Conservation (phyloP, 2,797 vertebrate genomes). For the Tokudaia muenninki region DNA sequence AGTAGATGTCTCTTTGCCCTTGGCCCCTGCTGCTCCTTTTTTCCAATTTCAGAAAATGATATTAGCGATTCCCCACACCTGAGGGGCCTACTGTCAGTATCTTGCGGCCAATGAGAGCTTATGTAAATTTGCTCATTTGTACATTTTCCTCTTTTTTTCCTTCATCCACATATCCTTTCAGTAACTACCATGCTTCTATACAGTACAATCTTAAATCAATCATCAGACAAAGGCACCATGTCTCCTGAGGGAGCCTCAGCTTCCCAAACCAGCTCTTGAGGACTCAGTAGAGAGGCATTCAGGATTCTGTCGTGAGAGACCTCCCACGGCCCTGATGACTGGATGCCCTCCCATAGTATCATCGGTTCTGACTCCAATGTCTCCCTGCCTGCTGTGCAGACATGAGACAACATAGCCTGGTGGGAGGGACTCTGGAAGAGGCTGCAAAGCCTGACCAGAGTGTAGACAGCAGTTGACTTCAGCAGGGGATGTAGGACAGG, state of each 20-base stretch:
- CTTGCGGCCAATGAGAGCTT: not conserved
- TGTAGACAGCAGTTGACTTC: not conserved
- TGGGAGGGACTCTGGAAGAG: not conserved
- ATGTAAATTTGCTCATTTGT: slow-evolving; percentile 17
- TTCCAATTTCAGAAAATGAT: not conserved
- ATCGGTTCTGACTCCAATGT: not conserved
- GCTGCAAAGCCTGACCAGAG: not conserved
- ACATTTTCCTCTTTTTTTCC: not conserved
- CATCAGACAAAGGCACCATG: not conserved
- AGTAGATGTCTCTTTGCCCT: not conserved
- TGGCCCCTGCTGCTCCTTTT: not conserved
- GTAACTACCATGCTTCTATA: not conserved
- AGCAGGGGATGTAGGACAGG: not conserved
- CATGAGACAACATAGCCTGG: fast-evolving
- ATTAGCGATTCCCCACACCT: not conserved
- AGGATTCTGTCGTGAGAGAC: not conserved
- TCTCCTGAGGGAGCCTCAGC: not conserved
- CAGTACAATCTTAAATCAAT: not conserved
- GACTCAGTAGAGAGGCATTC: not conserved
- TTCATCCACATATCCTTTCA: not conserved
- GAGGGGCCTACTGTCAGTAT: not conserved
- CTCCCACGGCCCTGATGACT: not conserved
- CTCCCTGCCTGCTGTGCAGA: not conserved
- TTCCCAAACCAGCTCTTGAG: not conserved
- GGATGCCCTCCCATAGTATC: not conserved